A percentile compares a stretch with the other conserved stretches of the same genome.
Conservation (phyloP, 2,888 invertebrate species). For the Bibio marci region DNA sequence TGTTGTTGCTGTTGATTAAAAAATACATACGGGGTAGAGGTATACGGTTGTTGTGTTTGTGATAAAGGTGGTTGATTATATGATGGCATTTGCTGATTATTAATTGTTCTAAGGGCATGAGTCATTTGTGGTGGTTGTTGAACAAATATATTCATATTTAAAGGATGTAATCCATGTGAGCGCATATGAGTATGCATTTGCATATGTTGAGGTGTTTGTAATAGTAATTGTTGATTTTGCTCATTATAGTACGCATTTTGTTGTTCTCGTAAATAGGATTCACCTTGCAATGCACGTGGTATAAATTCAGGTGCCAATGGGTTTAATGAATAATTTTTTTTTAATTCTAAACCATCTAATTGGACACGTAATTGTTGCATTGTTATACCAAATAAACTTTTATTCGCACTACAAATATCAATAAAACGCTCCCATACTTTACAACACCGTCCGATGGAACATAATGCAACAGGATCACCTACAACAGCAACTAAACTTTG, state of each 20-base stretch:
- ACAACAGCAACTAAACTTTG: conserved; percentile 70
- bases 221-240: neutral
- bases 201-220: conserved; percentile 1
- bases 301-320: conserved; percentile 68
- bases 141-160: no score
- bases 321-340: conserved; percentile 60
- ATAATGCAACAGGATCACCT: conserved; percentile 67
- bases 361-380: conserved; percentile 49
- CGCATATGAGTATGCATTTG: neutral
- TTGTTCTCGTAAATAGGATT: conserved; percentile 29
- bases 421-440: conserved; percentile 68
- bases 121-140: neutral
- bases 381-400: conserved; percentile 53
- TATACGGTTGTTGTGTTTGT: conserved; percentile 1
- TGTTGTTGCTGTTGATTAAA: neutral
- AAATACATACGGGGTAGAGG: neutral
- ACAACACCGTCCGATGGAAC: conserved; percentile 62
- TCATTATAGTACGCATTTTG: conserved; percentile 19
- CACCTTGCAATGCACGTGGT: conserved; percentile 38
- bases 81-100: neutral
- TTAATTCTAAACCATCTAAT: conserved; percentile 54
- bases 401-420: conserved; percentile 49
- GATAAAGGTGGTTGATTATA: neutral
- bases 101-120: conserved; percentile 1
- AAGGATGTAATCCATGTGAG: no score